Base-by-base conservation (phyloP, 2,888 invertebrate species). In the Stictocephala bisonia region DNA sequence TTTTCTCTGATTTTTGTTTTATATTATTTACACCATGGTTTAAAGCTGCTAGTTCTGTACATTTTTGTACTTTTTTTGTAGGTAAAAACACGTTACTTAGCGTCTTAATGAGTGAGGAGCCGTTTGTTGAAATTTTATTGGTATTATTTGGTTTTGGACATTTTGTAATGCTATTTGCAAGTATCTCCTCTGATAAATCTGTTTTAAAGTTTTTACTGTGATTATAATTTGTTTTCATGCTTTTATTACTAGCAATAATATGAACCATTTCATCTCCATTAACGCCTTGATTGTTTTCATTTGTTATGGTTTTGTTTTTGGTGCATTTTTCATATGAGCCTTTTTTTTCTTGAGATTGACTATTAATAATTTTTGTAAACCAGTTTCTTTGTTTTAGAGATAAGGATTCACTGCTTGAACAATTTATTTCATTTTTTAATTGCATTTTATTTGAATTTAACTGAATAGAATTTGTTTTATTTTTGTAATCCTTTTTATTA, bases 331-430 rank as follows among this genome's bases (percentile, higher is more conserved):
- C 27, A 18, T 51, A 3, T 51, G 24, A 51, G 3, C 27, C 11
- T n/a, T 41, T n/a, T 64, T 41, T 27, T 44, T 44, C 64, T n/a
- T 40, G 64, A 44, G 44, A 26, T 41, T 22, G 40, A 15, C 26
- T 64, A 26, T 20, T 64, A 13, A 29, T 58, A 9, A 71, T 58
- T 29, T 44, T 71, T n/a, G 24, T 44, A 24, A 71, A 71, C 70
- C 70, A 71, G 15, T 24, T 26, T 22, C 41, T 40, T 44, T 22
- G 41, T 29, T 58, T 71, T 2, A 29, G 18, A 18, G 26, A 29
- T 2, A 20, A 13, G 22, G 70, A 24, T 27, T 58, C 58, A 29
- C 29, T 58, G 6, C 15, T 20, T 1, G 56, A 44, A n/a, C 44
- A 27, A 26, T 29, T 15, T 4, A 9, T 0, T 18, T 58, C 18